Evolutionary conservation across 2,797 vertebrate genomes (phyloP).

Genomic region (Harpagifer antarcticus): DNA sequence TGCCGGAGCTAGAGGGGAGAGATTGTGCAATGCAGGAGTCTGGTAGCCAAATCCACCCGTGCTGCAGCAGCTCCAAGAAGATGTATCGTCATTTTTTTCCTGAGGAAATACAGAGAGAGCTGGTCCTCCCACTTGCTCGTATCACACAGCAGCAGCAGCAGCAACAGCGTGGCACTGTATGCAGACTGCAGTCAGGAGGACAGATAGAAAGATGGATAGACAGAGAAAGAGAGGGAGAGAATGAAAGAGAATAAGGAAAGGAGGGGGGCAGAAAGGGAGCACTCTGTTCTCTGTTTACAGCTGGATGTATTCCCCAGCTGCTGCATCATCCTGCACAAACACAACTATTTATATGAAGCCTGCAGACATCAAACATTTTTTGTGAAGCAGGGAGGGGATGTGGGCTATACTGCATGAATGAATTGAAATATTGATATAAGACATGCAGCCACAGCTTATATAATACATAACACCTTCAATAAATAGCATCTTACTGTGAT

Average conservation of each 20-base stretch:
- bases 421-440: slow-evolving; percentile 59
- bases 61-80: slow-evolving; percentile 66
- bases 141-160: slow-evolving; percentile 62
- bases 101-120: slow-evolving; percentile 53
- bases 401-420: slow-evolving; percentile 44
- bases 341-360: slow-evolving; percentile 59
- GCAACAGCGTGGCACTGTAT: slow-evolving; percentile 61
- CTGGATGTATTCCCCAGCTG: slow-evolving; percentile 75
- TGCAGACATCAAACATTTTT: slow-evolving; percentile 42
- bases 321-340: slow-evolving; percentile 69
- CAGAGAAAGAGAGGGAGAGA: slow-evolving; percentile 41
- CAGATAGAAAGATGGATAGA: slow-evolving; percentile 69
- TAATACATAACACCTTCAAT: slow-evolving; percentile 49
- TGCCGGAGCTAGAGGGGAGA: slow-evolving; percentile 42
- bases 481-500: slow-evolving; percentile 37
- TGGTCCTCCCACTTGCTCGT: slow-evolving; percentile 67
- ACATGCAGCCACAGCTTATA: slow-evolving; percentile 47
- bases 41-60: slow-evolving; percentile 62
- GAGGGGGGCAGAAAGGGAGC: slow-evolving; percentile 18
- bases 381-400: slow-evolving; percentile 19
- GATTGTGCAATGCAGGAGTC: slow-evolving; percentile 73
- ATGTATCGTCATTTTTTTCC: slow-evolving; percentile 65
- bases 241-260: slow-evolving; percentile 25
- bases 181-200: slow-evolving; percentile 76
- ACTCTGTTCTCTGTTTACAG: slow-evolving; percentile 67